Evolutionary conservation across 2,888 invertebrate species (phyloP), one percentile per base, ranked within the genome.

Genomic region (Petrophora chlorosata): DNA sequence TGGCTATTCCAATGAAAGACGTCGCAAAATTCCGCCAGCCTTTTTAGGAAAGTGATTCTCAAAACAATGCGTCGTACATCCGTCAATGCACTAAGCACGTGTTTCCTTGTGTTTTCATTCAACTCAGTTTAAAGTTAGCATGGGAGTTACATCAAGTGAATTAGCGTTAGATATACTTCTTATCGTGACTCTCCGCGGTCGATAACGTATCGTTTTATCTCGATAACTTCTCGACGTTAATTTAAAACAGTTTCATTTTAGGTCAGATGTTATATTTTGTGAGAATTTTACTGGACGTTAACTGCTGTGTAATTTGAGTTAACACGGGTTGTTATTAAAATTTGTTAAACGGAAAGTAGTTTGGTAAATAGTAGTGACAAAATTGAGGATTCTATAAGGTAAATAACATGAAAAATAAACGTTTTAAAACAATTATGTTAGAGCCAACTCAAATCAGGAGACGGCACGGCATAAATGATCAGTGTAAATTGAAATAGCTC

Each of bases 151-250:
- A 34, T 2, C 28, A 10, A 17, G 12, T 7, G 10, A 36, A 36
- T 36, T 35, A 25, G 15, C 14, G 14, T 23, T 22, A 26, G 16
- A 16, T 22, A 38, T 45, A 56, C 16, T 14, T 42, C 58, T 58
- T 62, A 66, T 65, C 66, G 7, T 15, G 7, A 5, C 50, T 41
- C 56, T 48, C 45, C 35, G 42, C 25, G 10, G 28, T 47, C 38
- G 70, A 67, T 67, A 70, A 32, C 45, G 40, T 70, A 67, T 69
- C 66, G 17, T 45, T 56, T 43, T 65, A 66, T 67, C 63, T 43
- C 35, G 43, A 36, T 12, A 29, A 36, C 39, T 35, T 39, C 14
- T 19, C 13, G 9, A 23, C 9, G 15, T 3, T 17, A 30, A 35
- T 22, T 17, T 22, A 28, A 7, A 28, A 17, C 1, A 40, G 22